Evolutionary conservation across 2,113 vertebrate genomes (phyloP).

Genomic region (Calidris pugnax): DNA sequence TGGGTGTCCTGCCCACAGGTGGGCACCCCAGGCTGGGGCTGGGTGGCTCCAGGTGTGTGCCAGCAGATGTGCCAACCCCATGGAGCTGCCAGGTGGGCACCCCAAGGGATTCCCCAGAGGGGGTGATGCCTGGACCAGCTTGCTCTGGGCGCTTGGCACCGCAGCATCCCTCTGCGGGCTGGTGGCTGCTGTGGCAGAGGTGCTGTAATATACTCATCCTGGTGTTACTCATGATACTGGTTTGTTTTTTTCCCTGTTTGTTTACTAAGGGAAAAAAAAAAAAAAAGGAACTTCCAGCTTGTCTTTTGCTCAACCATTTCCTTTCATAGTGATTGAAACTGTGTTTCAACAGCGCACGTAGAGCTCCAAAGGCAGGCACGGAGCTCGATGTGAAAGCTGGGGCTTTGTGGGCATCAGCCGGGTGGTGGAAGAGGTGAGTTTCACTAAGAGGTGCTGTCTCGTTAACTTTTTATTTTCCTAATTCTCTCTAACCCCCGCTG

Average conservation of each 20-base stretch:
- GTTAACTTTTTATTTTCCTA: accelerated
- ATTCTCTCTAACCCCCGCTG: accelerated
- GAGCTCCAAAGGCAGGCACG: accelerated
- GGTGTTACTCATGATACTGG: accelerated
- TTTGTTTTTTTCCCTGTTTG: neutral
- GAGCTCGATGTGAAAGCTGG: neutral
- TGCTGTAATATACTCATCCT: accelerated
- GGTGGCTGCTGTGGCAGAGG: neutral
- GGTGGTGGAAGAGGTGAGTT: neutral
- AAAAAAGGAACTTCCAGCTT: neutral
- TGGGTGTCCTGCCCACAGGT: neutral
- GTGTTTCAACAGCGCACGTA: accelerated
- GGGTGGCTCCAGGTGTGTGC: neutral
- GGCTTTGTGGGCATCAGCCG: neutral
- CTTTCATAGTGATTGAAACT: neutral
- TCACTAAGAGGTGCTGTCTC: neutral
- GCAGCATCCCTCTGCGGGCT: neutral
- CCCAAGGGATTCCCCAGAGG: accelerated
- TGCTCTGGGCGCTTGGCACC: accelerated
- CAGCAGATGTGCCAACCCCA: neutral
- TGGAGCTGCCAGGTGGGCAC: accelerated
- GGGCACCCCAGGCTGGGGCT: neutral
- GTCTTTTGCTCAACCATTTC: slow-evolving; percentile 16
- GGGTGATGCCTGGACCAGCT: neutral
- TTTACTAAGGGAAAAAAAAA: neutral